Evolutionary conservation across 2,113 vertebrate genomes (phyloP).

Genomic region (Xiphophorus couchianus): DNA sequence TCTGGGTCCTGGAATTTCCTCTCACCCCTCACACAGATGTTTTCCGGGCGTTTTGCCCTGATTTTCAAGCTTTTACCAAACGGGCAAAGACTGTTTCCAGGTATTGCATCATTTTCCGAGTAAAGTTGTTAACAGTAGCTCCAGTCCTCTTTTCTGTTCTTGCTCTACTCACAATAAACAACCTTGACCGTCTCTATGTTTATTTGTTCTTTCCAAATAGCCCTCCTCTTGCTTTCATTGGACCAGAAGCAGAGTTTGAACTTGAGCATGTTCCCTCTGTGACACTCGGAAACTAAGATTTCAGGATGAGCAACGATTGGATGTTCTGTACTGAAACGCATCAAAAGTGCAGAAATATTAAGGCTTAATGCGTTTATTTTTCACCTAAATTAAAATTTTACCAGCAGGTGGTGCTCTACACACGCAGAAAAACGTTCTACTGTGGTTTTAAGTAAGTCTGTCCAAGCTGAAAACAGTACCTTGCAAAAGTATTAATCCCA

Average conservation of each 20-base stretch:
- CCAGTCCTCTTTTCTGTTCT: neutral
- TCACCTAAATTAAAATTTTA: neutral
- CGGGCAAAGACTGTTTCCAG: neutral
- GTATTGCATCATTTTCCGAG: neutral
- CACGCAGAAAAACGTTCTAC: slow-evolving; percentile 8
- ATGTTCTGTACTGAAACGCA: too few species aligned
- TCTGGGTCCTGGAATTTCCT: neutral
- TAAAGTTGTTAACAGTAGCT: neutral
- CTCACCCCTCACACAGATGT: neutral
- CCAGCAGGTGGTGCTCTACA: slow-evolving; percentile 54
- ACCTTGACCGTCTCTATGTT: slow-evolving; percentile 25
- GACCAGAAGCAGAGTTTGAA: slow-evolving; percentile 1
- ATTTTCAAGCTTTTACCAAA: neutral
- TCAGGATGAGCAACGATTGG: too few species aligned
- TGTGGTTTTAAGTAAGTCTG: neutral
- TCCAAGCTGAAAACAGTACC: too few species aligned
- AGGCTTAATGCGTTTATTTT: neutral
- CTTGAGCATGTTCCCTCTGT: fast-evolving
- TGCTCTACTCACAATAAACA: neutral
- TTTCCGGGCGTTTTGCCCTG: neutral
- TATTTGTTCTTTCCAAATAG: neutral
- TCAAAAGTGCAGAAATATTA: too few species aligned
- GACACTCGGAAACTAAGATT: too few species aligned
- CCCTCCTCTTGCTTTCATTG: slow-evolving; percentile 1
- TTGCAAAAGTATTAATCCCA: too few species aligned